Evolutionary conservation across 2,113 vertebrate species (phyloP).

Genomic region (Diadophis punctatus): DNA sequence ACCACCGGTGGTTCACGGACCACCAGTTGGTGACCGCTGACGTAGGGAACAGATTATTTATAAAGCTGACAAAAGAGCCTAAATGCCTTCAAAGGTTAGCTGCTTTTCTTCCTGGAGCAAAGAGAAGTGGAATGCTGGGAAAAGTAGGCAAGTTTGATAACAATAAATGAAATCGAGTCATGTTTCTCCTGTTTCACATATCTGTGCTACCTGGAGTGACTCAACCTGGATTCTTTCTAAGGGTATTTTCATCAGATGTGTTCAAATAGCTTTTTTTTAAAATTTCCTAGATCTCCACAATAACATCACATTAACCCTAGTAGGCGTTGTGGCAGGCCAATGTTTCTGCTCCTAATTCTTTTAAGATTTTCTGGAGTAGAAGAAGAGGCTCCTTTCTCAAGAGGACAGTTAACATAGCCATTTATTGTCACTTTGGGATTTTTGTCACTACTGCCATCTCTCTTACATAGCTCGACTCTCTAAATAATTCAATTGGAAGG

Average conservation of each 20-base stretch:
- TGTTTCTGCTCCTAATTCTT: background rate
- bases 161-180: background rate
- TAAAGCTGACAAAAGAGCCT: background rate
- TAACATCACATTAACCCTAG: background rate
- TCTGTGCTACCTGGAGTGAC: background rate
- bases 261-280: background rate
- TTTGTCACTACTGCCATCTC: background rate
- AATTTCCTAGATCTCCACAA: background rate
- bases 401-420: background rate
- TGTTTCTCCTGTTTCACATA: slow-evolving; percentile 2
- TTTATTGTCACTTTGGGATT: background rate
- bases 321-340: background rate
- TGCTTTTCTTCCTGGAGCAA: background rate
- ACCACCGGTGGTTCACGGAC: too few species aligned
- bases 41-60: accelerated
- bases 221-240: slow-evolving; percentile 14
- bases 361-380: background rate
- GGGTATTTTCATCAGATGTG: background rate
- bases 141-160: background rate
- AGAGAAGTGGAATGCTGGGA: background rate
- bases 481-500: background rate
- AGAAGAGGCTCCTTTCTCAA: background rate
- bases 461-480: background rate
- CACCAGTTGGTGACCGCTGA: too few species aligned
- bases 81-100: background rate